Base-by-base conservation (phyloP, 2,797 vertebrate species). In the Protosalanx chinensis region DNA sequence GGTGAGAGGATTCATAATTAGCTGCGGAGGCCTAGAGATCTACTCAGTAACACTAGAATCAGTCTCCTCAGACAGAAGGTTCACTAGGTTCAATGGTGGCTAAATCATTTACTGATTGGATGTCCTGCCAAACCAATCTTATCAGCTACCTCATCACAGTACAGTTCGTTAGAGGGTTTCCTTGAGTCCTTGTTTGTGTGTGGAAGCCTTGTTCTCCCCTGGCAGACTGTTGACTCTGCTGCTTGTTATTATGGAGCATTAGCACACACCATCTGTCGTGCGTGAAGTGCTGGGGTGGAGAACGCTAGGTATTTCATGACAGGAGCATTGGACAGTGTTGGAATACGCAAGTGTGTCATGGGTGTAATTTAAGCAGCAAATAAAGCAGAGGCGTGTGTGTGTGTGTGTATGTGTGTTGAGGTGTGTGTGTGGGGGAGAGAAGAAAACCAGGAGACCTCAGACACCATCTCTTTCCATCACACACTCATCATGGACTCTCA, bases 1-100 rank as follows among this genome's bases (percentile, higher is more conserved):
- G 23, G 20, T 67, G n/a, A 66, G 33, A 30, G 64, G 51, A 68
- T 58, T 35, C 33, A 57, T 68, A 56, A 33, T 33, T 57, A 68
- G 51, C 23, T 6, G 27, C 20, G 53, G 16, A 3, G 53, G 53
- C 53, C 64, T 65, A n/a, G 41, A 29, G 58, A 6, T 23, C 23
- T 33, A 16, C 12, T 15, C 8, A 33, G 18, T 6, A 29, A 49
- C 23, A 30, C 41, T 15, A 46, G 46, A 67, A 32, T 67, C 46
- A 32, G 15, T 67, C 15, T 3, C 29, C 29, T 33, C 1, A 12
- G n/a, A 30, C 53, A 56, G 67, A n/a, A 51, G 18, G 51, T 58
- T 68, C 53, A 57, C 67, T 27, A 30, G 7, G 27, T 5, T 37
- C n/a, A 35, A 32, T 37, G 35, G 35, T 10, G 35, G 33, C 62